A percentile compares a stretch with the other conserved stretches of the same genome.
Evolutionary conservation across 2,113 vertebrate genomes (phyloP).

Genomic region (Bucco capensis): DNA sequence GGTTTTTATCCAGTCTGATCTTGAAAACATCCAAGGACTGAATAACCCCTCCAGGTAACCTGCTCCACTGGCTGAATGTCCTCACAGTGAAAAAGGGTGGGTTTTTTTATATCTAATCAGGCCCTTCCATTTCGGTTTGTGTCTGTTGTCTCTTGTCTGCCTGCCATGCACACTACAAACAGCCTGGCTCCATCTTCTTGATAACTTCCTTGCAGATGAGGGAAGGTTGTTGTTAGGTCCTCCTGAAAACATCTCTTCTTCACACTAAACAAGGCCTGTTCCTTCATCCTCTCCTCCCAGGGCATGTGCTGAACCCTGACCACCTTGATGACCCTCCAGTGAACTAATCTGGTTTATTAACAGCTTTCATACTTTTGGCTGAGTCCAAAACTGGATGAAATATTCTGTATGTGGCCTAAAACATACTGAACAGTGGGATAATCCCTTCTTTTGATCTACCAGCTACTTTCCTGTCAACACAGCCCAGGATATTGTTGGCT

Average conservation of each 20-base stretch:
- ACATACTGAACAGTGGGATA: neutral
- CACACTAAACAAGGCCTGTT: neutral
- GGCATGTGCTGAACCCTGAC: too few relatives aligned
- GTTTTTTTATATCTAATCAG: neutral
- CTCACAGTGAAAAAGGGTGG: neutral
- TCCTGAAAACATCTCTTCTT: neutral
- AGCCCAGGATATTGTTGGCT: neutral
- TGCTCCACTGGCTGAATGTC: neutral
- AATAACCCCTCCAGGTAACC: neutral
- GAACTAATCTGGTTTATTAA: neutral
- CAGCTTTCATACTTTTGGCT: neutral
- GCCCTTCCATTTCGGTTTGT: neutral
- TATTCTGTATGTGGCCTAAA: neutral
- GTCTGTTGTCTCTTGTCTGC: neutral
- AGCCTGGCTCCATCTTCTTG: neutral
- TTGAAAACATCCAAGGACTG: neutral
- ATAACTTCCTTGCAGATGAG: neutral
- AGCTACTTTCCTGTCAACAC: neutral
- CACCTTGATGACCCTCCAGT: neutral
- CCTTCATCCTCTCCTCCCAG: neutral
- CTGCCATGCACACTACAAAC: neutral
- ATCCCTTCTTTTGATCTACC: neutral
- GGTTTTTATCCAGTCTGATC: neutral
- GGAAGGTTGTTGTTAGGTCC: neutral
- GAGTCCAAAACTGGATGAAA: neutral